Conservation (phyloP, 2,888 invertebrate species). For the Scaptomyza flava region DNA sequence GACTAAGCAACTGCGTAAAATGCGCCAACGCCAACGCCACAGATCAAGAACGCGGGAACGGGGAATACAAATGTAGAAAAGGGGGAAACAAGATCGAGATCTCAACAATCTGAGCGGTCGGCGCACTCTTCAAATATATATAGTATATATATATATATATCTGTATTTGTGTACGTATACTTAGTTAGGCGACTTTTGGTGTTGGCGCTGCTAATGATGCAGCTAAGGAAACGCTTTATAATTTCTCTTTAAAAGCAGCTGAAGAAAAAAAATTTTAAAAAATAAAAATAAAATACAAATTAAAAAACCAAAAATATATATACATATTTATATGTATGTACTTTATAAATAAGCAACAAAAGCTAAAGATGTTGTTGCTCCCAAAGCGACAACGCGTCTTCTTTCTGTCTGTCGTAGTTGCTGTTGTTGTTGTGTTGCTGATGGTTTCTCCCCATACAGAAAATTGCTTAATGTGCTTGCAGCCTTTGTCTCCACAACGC, state of each 20-base stretch:
- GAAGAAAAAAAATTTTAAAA: slow-evolving; percentile 11
- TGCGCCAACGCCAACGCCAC: slow-evolving; percentile 75
- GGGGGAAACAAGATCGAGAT: slow-evolving; percentile 36
- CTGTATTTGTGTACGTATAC: slow-evolving; percentile 21
- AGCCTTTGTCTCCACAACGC: slow-evolving; percentile 58
- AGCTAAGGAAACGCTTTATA: slow-evolving; percentile 84
- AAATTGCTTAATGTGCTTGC: slow-evolving; percentile 68
- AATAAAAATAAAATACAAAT: slow-evolving; percentile 18
- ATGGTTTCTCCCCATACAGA: slow-evolving; percentile 57
- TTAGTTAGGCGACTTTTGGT: slow-evolving; percentile 82
- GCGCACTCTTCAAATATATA: slow-evolving; percentile 36
- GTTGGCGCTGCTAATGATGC: slow-evolving; percentile 84
- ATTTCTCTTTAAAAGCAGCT: slow-evolving; percentile 77
- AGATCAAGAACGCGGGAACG: slow-evolving; percentile 27
- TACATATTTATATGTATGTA: slow-evolving; percentile 15
- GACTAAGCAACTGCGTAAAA: slow-evolving; percentile 78
- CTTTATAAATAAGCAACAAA: slow-evolving; percentile 64
- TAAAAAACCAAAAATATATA: slow-evolving; percentile 7
- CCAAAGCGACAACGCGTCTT: slow-evolving; percentile 29
- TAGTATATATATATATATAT: slow-evolving; percentile 30
- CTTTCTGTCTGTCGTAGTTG: slow-evolving; percentile 7
- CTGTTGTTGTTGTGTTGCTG: slow-evolving; percentile 18
- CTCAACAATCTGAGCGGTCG: slow-evolving; percentile 43
- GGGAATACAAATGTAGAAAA: not conserved
- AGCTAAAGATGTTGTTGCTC: slow-evolving; percentile 67